These are phyloP conservation scores for Coregonus suidteri DNA, from an alignment of 2,797 vertebrate genomes.

Conservation along the genomic window DNA sequence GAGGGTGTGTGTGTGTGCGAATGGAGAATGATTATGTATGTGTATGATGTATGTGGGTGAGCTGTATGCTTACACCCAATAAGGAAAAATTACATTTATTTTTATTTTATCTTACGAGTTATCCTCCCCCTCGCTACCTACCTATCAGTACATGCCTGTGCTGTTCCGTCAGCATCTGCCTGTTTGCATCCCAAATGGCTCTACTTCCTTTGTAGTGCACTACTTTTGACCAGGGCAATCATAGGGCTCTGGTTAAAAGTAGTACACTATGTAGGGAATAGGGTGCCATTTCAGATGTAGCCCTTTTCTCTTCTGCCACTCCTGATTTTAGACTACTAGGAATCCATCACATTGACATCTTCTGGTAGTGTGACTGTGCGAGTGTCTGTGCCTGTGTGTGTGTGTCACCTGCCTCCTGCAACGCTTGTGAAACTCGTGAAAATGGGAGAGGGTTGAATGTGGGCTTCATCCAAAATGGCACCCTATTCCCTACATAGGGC, in stretches of 20 bases:
- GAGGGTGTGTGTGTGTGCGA: conserved; percentile 24
- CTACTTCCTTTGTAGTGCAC: too few species aligned
- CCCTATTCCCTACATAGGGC: too few species aligned
- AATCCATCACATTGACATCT: conserved; percentile 18
- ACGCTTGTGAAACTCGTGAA: conserved; percentile 25
- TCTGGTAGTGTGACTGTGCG: conserved; percentile 3
- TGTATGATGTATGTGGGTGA: not conserved
- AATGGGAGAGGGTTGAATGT: not conserved
- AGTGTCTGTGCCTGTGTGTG: conserved; percentile 10
- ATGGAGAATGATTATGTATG: not conserved
- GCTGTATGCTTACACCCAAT: not conserved
- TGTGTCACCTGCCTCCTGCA: conserved; percentile 8
- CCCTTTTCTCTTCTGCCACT: not conserved
- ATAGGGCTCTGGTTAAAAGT: too few species aligned
- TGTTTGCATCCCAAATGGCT: not conserved
- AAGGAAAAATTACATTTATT: not conserved
- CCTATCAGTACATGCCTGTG: not conserved
- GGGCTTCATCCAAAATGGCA: too few species aligned
- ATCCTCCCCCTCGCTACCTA: not conserved
- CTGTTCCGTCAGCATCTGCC: conserved; percentile 7
- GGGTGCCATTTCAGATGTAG: too few species aligned
- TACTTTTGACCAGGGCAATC: too few species aligned
- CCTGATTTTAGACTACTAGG: not conserved
- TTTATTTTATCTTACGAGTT: not conserved
- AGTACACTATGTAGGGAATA: not conserved